These are phyloP conservation scores for Agonopterix alstromeriana DNA, from an alignment of 2,888 invertebrate genomes.

Conservation along the genomic window DNA sequence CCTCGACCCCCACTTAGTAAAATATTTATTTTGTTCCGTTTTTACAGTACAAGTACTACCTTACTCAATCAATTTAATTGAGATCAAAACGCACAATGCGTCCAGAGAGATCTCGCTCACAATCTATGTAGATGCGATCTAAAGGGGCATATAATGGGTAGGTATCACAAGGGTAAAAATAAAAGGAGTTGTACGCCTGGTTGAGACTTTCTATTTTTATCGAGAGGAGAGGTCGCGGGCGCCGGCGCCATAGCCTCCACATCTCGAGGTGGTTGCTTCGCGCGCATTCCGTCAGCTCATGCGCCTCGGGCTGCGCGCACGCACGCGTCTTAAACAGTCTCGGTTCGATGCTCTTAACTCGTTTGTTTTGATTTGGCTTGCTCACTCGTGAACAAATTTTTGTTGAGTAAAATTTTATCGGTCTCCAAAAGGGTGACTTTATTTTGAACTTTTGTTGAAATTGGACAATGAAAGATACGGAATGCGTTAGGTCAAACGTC, in stretches of 20 bases:
- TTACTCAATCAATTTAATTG: background rate
- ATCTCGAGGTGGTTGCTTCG: slow-evolving; percentile 48
- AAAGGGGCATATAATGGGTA: slow-evolving; percentile 49
- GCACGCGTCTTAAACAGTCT: slow-evolving; percentile 29
- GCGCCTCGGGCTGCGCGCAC: slow-evolving; percentile 66
- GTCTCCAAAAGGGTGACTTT: slow-evolving; percentile 3
- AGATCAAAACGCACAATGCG: slow-evolving; percentile 12
- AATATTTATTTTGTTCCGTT: too few relatives aligned
- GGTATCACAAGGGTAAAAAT: slow-evolving; percentile 58
- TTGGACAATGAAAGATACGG: slow-evolving; percentile 59
- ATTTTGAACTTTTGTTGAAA: slow-evolving; percentile 18
- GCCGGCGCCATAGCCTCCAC: slow-evolving; percentile 61
- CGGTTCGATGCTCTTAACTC: slow-evolving; percentile 15
- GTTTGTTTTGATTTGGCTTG: slow-evolving; percentile 39
- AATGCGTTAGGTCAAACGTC: slow-evolving; percentile 53
- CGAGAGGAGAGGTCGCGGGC: slow-evolving; percentile 56
- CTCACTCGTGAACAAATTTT: background rate
- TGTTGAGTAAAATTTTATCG: background rate
- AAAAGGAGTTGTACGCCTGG: slow-evolving; percentile 59
- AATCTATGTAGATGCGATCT: slow-evolving; percentile 41
- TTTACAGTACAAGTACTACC: background rate
- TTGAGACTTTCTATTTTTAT: slow-evolving; percentile 74
- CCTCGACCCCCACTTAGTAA: too few relatives aligned
- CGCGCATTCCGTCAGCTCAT: slow-evolving; percentile 66
- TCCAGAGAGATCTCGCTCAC: slow-evolving; percentile 49